Evolutionary conservation across 2,888 invertebrate genomes (phyloP).

Genomic region (Microchrysa polita): DNA sequence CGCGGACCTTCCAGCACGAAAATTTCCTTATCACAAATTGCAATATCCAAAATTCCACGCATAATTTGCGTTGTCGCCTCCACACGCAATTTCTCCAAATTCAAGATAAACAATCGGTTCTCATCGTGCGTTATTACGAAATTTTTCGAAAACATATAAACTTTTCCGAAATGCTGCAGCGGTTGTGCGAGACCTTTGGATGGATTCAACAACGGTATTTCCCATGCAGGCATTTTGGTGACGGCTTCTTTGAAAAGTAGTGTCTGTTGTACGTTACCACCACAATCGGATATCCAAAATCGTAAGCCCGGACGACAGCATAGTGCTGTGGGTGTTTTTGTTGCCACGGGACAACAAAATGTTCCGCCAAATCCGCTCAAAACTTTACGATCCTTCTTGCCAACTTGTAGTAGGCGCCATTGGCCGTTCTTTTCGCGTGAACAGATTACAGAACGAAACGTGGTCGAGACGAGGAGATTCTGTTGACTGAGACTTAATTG

Average conservation of each 20-base stretch:
- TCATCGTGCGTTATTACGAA: conserved; percentile 80
- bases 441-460: conserved; percentile 83
- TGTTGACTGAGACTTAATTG: conserved; percentile 83
- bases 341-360: conserved; percentile 61
- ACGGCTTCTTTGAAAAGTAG: conserved; percentile 78
- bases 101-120: conserved; percentile 76
- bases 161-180: conserved; percentile 68
- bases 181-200: conserved; percentile 52
- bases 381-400: conserved; percentile 86
- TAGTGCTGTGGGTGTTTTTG: conserved; percentile 66
- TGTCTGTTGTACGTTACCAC: conserved; percentile 84
- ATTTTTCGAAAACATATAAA: conserved; percentile 75
- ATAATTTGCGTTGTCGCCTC: conserved; percentile 74
- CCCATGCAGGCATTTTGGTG: conserved; percentile 68
- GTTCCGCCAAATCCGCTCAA: conserved; percentile 73
- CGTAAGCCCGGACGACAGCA: conserved; percentile 85
- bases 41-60: conserved; percentile 64
- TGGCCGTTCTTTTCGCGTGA: conserved; percentile 69
- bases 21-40: conserved; percentile 69
- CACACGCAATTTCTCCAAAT: conserved; percentile 75
- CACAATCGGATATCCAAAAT: conserved; percentile 81
- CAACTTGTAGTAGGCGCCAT: conserved; percentile 81
- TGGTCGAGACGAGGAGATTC: conserved; percentile 81
- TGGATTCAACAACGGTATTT: conserved; percentile 80
- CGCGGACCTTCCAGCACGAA: conserved; percentile 84